These are phyloP conservation scores for Zaprionus obscuricornis DNA, from an alignment of 2,888 invertebrate species.

Conservation along the genomic window DNA sequence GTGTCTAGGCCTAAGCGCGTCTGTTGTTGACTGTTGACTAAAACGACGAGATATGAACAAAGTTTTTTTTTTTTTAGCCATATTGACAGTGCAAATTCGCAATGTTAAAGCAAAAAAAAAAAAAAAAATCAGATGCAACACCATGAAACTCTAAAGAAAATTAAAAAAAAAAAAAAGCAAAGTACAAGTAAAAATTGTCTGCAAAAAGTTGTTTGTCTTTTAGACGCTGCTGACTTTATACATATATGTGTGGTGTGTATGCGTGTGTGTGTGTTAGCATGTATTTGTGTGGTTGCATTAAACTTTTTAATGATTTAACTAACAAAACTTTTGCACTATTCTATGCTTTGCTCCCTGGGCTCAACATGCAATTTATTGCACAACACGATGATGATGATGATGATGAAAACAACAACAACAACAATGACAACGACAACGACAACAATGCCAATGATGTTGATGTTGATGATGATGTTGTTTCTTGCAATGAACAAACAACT, in stretches of 20 bases:
- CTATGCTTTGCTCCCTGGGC: slow-evolving; percentile 68
- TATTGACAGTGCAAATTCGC: slow-evolving; percentile 35
- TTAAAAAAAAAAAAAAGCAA: no score
- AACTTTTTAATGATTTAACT: slow-evolving; percentile 83
- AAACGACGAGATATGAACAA: slow-evolving; percentile 60
- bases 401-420: slow-evolving; percentile 15
- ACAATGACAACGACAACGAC: slow-evolving; percentile 21
- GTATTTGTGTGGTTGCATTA: slow-evolving; percentile 65
- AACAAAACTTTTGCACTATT: slow-evolving; percentile 81
- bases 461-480: slow-evolving; percentile 15
- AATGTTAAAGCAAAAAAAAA: not conserved
- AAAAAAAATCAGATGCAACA: no score
- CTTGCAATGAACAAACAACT: slow-evolving; percentile 41
- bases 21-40: no score
- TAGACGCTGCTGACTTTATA: no score
- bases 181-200: no score
- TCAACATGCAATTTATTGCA: slow-evolving; percentile 75
- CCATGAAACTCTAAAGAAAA: no score
- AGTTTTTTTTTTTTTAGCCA: slow-evolving; percentile 53
- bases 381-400: slow-evolving; percentile 43
- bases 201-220: no score
- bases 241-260: not conserved
- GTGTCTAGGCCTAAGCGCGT: slow-evolving; percentile 42
- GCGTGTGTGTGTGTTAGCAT: slow-evolving; percentile 14
- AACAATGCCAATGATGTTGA: slow-evolving; percentile 17